Percentiles rank a stretch among this genome's conserved stretches.
phyloP scores from a whole-genome alignment of 2,113 vertebrate genomes.

The Pardalotus punctatus region DNA sequence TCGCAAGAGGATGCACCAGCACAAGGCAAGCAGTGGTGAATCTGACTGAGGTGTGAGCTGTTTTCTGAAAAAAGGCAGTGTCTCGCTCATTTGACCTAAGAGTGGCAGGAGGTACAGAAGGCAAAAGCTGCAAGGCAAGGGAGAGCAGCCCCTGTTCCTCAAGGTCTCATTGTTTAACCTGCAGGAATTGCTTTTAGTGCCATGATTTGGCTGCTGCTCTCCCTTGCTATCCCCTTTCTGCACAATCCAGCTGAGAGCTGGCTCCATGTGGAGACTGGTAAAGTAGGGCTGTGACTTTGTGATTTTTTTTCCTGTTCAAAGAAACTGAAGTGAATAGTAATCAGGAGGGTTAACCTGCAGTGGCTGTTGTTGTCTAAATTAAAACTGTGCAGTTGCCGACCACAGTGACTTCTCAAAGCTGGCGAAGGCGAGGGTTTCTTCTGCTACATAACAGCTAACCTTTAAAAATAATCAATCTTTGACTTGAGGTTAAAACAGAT shows the following conservation, averaged over 20 bases:
- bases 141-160: not conserved
- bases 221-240: not conserved
- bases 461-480: constrained; percentile 41
- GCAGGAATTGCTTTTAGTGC: not conserved
- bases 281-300: not conserved
- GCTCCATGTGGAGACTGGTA: not conserved
- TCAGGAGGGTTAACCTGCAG: not conserved
- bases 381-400: not conserved
- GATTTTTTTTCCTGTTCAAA: not conserved
- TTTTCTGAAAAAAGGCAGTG: not conserved
- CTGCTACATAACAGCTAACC: constrained; percentile 13
- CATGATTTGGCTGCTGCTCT: not conserved
- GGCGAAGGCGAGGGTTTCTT: not conserved
- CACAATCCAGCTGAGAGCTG: not conserved
- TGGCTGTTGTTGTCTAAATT: not conserved
- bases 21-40: not conserved
- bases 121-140: not conserved
- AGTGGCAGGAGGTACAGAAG: not conserved
- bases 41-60: not conserved
- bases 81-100: not conserved
- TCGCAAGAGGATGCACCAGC: not conserved
- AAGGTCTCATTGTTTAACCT: not conserved
- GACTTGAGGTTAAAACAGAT: not conserved
- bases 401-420: not conserved
- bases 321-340: not conserved